phyloP scores from a whole-genome alignment of 1,140 invertebrate genomes.

The Cherax quadricarinatus region DNA sequence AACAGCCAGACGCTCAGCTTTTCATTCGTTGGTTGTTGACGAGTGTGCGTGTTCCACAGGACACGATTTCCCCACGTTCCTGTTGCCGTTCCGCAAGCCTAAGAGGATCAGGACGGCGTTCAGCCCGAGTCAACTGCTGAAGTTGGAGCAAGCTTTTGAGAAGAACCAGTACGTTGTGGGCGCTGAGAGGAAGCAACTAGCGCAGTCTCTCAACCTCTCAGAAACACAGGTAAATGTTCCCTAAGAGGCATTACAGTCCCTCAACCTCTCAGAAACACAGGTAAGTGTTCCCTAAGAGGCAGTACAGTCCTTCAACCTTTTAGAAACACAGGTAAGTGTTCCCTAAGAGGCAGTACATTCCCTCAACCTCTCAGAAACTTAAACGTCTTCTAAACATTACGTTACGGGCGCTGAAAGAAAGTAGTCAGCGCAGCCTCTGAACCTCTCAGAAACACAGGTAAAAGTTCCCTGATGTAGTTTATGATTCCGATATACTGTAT shows the following conservation, averaged over 20 bases:
- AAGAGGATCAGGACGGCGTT: conserved; percentile 99
- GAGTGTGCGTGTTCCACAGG: conserved; percentile 79
- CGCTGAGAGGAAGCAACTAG: conserved; percentile 97
- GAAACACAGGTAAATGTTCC: conserved; percentile 92
- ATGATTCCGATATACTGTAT: too few species aligned
- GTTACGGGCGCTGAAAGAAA: too few species aligned
- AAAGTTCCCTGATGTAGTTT: conserved; percentile 60
- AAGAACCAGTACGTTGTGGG: conserved; percentile 99
- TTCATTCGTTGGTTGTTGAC: not conserved
- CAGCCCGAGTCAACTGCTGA: conserved; percentile 96
- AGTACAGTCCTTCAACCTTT: not conserved
- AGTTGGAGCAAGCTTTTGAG: conserved; percentile 98
- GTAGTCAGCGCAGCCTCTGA: not conserved
- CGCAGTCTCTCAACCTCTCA: conserved; percentile 93
- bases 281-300: conserved; percentile 79
- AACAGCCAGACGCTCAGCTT: not conserved
- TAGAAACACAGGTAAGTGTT: not conserved
- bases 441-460: conserved; percentile 80
- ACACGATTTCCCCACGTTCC: conserved; percentile 91
- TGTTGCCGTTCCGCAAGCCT: conserved; percentile 97
- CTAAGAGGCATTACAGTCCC: too few species aligned
- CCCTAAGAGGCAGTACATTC: conserved; percentile 82
- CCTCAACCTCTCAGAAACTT: conserved; percentile 96
- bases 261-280: conserved; percentile 73
- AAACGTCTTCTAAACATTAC: conserved; percentile 73